A percentile compares a stretch with the other conserved stretches of the same genome.
phyloP scores from a whole-genome alignment of 2,113 vertebrate species.

The Microtus pennsylvanicus region DNA sequence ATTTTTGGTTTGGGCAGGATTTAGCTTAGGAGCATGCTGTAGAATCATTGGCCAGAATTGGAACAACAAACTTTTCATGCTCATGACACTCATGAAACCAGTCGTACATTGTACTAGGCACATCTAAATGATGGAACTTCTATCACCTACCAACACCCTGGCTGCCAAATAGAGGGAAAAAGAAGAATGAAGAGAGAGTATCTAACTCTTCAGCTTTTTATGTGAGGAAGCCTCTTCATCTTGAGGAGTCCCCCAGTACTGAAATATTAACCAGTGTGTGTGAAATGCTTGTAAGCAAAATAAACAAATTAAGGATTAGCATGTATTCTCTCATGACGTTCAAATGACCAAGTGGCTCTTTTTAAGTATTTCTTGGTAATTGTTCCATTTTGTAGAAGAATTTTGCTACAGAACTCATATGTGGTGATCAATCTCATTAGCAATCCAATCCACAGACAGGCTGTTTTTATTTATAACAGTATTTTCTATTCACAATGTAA shows the following conservation, averaged over 20 bases:
- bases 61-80: neutral
- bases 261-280: neutral
- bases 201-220: neutral
- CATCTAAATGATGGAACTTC: neutral
- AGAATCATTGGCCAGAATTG: rapidly evolving
- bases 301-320: neutral
- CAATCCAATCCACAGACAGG: neutral
- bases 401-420: neutral
- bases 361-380: neutral
- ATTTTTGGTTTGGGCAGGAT: neutral
- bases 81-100: neutral
- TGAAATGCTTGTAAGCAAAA: neutral
- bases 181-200: neutral
- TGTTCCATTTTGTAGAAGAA: neutral
- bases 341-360: neutral
- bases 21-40: neutral
- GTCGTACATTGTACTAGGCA: neutral
- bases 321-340: neutral
- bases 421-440: neutral
- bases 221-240: neutral
- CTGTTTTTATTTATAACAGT: neutral
- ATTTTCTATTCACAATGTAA: neutral
- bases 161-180: neutral
- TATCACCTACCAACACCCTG: neutral
- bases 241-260: neutral